phyloP scores from a whole-genome alignment of 2,888 invertebrate genomes.

The Drosophila lutescens region DNA sequence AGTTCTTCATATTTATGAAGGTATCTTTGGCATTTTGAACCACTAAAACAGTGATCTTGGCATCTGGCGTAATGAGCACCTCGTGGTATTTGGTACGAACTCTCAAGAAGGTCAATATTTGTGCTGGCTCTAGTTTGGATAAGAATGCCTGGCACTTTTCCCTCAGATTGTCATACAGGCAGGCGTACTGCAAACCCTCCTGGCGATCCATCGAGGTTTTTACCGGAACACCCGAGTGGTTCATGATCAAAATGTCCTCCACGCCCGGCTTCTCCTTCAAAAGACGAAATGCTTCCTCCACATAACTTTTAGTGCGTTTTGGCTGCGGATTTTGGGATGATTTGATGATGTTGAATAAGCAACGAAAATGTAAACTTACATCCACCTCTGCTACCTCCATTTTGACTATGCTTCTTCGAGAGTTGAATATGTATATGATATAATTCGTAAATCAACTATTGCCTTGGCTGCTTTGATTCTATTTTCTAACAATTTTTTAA shows the following conservation, averaged over 20 bases:
- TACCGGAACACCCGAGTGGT: conserved; percentile 80
- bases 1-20: conserved; percentile 18
- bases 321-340: conserved; percentile 29
- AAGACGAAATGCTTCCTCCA: conserved; percentile 76
- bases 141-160: conserved; percentile 79
- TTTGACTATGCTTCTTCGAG: conserved; percentile 2
- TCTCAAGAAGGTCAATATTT: conserved; percentile 74
- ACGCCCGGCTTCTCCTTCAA: conserved; percentile 76
- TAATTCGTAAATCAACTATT: neutral
- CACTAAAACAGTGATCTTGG: conserved; percentile 81
- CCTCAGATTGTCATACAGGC: conserved; percentile 79
- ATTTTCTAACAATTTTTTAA: neutral
- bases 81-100: conserved; percentile 81
- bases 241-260: conserved; percentile 80
- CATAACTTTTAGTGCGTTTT: conserved; percentile 80
- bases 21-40: conserved; percentile 79
- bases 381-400: conserved; percentile 52
- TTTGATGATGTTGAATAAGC: too few species aligned
- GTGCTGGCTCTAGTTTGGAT: conserved; percentile 71
- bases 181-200: conserved; percentile 78
- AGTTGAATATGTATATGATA: neutral
- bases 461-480: conserved; percentile 1
- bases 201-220: conserved; percentile 77
- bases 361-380: conserved; percentile 21
- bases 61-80: conserved; percentile 81